Evolutionary conservation across 2,797 vertebrate genomes (phyloP).

Genomic region (Labeo calbasu): DNA sequence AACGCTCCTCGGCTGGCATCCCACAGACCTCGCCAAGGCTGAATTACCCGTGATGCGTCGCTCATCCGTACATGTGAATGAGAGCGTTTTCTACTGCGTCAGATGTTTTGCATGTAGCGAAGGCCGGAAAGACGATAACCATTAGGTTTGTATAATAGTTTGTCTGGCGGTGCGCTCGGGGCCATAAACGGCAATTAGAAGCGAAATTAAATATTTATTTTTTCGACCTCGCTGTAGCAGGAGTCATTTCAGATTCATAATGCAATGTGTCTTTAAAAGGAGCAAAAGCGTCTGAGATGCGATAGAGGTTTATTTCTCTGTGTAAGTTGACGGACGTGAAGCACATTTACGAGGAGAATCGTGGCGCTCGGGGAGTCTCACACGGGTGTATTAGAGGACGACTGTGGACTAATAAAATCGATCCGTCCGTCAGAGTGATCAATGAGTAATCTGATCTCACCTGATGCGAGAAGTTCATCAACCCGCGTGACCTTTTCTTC

Average conservation of each 20-base stretch:
- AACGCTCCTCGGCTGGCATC: conserved; percentile 14
- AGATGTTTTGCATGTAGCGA: conserved; percentile 53
- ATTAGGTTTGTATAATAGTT: conserved; percentile 74
- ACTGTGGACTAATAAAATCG: conserved; percentile 69
- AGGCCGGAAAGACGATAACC: conserved; percentile 66
- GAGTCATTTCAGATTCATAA: conserved; percentile 72
- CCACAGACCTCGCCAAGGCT: conserved; percentile 4
- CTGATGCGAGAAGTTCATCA: conserved; percentile 73
- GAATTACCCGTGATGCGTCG: conserved; percentile 45
- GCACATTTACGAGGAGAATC: conserved; percentile 43
- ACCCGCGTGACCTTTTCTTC: conserved; percentile 67
- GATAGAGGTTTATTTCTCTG: not conserved
- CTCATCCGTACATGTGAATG: conserved; percentile 34
- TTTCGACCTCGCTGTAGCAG: conserved; percentile 63
- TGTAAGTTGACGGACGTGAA: not conserved
- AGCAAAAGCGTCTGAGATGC: conserved; percentile 40
- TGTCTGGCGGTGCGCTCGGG: conserved; percentile 71
- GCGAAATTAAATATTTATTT: conserved; percentile 77
- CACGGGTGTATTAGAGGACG: conserved; percentile 69
- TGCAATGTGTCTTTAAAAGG: conserved; percentile 72
- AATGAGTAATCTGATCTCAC: conserved; percentile 65
- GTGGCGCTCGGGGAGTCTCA: conserved; percentile 54
- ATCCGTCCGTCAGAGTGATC: conserved; percentile 70
- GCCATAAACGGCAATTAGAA: conserved; percentile 78
- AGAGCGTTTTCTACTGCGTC: conserved; percentile 51